These are phyloP conservation scores for Cyprinodon tularosa DNA, from an alignment of 2,113 vertebrate genomes.

Conservation along the genomic window DNA sequence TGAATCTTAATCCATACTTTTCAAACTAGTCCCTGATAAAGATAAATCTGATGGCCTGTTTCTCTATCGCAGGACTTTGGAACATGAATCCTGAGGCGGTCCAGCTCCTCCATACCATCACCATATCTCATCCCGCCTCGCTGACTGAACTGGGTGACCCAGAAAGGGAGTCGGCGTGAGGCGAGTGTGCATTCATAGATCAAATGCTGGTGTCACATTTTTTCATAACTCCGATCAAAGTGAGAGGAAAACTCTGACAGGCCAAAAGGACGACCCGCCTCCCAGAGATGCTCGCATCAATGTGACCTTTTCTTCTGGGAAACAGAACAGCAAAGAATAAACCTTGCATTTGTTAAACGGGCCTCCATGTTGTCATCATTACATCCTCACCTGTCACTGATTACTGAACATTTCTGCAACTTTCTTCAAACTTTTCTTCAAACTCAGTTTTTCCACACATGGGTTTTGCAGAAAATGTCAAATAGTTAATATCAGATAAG, in stretches of 20 bases:
- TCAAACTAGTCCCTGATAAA: not conserved
- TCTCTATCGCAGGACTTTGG: constrained; percentile 15
- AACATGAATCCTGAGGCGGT: constrained; percentile 19
- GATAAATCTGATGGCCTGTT: constrained; percentile 30
- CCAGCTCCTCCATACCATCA: constrained; percentile 29
- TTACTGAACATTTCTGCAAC: too few species aligned
- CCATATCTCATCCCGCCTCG: constrained; percentile 22
- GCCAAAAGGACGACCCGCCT: not conserved
- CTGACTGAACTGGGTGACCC: constrained; percentile 69
- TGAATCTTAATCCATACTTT: not conserved
- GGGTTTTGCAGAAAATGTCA: too few species aligned
- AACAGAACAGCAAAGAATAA: too few species aligned
- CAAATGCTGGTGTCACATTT: constrained; percentile 1
- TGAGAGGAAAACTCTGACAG: not conserved
- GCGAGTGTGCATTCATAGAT: constrained; percentile 17
- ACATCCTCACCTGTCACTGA: too few species aligned
- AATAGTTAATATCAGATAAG: too few species aligned
- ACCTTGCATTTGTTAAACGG: too few species aligned
- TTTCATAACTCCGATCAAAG: not conserved
- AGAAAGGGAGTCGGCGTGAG: constrained; percentile 51
- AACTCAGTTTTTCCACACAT: too few species aligned
- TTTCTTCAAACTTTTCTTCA: too few species aligned
- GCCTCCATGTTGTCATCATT: too few species aligned
- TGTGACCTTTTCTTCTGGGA: not conserved
- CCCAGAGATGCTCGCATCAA: not conserved